These are phyloP conservation scores for Hymenopus coronatus DNA, from an alignment of 2,888 invertebrate genomes.

Conservation along the genomic window DNA sequence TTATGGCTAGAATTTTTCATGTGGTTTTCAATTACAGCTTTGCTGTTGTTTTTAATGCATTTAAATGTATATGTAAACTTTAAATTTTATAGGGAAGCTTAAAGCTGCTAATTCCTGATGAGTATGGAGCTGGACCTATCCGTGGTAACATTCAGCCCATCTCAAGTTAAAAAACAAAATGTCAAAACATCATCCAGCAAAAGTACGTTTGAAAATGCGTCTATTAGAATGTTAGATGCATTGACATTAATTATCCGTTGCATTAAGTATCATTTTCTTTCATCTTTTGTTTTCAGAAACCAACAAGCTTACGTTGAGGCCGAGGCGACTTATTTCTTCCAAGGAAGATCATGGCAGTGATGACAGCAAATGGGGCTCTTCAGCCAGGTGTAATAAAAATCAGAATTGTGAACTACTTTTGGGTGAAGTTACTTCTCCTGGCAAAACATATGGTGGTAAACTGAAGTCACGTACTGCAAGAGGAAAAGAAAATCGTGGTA, in stretches of 20 bases:
- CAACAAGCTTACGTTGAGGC: background rate
- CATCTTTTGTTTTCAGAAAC: background rate
- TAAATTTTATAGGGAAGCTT: background rate
- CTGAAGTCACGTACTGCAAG: background rate
- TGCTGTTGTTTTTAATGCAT: background rate
- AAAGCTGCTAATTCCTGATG: background rate
- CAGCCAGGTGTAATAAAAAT: background rate
- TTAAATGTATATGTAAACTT: background rate
- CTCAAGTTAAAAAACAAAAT: background rate
- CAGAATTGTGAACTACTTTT: background rate
- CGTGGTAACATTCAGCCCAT: background rate
- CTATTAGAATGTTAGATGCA: background rate
- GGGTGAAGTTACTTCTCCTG: background rate
- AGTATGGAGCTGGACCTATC: background rate
- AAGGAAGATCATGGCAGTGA: background rate
- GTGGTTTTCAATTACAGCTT: background rate
- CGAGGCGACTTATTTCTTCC: background rate
- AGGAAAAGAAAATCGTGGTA: slow-evolving; percentile 6
- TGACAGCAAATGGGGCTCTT: background rate
- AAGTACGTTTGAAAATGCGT: background rate
- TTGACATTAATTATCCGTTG: background rate
- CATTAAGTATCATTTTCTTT: background rate
- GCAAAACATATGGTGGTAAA: background rate
- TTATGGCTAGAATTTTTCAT: background rate
- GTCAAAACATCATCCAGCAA: background rate